Conservation (phyloP, 1,140 invertebrate genomes). For the Eubasilissa regina region DNA sequence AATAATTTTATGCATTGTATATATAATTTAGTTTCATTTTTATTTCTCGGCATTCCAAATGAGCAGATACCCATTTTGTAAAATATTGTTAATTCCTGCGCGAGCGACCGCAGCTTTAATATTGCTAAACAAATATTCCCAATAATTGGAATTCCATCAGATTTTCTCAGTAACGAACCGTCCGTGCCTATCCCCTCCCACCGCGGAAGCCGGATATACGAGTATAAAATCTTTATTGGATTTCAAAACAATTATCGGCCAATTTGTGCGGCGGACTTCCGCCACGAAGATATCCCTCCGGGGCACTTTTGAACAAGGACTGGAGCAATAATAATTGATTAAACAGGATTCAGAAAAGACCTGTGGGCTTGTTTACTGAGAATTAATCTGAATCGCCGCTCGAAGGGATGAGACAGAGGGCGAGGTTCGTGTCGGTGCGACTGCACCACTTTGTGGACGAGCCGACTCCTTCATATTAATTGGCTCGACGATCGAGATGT, state of each 20-base stretch:
- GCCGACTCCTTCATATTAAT: too few relatives aligned
- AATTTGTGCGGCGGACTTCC: slow-evolving; percentile 20
- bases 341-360: slow-evolving; percentile 16
- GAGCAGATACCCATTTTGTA: too few relatives aligned
- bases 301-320: slow-evolving; percentile 40
- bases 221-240: slow-evolving; percentile 43
- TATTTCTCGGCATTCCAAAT: too few relatives aligned
- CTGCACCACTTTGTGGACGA: too few relatives aligned
- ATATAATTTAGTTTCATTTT: too few relatives aligned
- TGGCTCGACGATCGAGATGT: too few relatives aligned
- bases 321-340: slow-evolving; percentile 52
- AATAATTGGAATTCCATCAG: slow-evolving; percentile 37
- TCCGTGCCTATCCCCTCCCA: not conserved
- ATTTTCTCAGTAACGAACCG: slow-evolving; percentile 8
- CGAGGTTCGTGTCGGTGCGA: too few relatives aligned
- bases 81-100: not conserved
- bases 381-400: not conserved
- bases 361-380: slow-evolving; percentile 26
- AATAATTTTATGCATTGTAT: too few relatives aligned
- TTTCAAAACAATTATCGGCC: slow-evolving; percentile 43
- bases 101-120: slow-evolving; percentile 30
- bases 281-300: slow-evolving; percentile 18
- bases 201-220: not conserved
- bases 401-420: too few relatives aligned
- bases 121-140: slow-evolving; percentile 23